phyloP scores from a whole-genome alignment of 35 echinoderm and acorn worm species.

The Anneissia japonica region DNA sequence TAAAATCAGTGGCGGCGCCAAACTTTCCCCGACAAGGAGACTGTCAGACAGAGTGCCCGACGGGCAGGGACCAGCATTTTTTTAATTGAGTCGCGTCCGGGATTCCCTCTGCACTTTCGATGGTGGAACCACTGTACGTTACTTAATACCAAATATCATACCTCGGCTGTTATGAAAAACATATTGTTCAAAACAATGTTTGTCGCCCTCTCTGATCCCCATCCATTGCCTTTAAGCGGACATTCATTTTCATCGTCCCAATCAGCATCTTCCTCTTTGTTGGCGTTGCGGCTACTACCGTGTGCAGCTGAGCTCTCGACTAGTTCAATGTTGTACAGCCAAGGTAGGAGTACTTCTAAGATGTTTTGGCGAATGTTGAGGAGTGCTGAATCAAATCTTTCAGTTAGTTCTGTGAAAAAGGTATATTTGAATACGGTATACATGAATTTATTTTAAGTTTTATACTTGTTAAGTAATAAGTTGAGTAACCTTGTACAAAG shows the following conservation, averaged over 20 bases:
- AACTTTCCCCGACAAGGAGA: too few species aligned
- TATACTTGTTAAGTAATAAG: too few species aligned
- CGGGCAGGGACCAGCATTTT: too few species aligned
- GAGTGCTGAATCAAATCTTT: conserved; percentile 91
- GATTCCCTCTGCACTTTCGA: too few species aligned
- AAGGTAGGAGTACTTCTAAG: conserved; percentile 73
- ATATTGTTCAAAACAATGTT: conserved; percentile 88
- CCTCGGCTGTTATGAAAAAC: conserved; percentile 90
- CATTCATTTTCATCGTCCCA: conserved; percentile 60
- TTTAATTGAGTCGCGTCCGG: too few species aligned
- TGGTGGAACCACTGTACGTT: too few species aligned
- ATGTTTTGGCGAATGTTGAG: conserved; percentile 57
- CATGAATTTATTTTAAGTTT: too few species aligned
- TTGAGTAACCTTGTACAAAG: too few species aligned
- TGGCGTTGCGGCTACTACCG: neutral
- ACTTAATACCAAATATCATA: too few species aligned
- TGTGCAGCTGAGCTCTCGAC: conserved; percentile 7
- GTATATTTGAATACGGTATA: too few species aligned
- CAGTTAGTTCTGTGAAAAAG: conserved; percentile 70
- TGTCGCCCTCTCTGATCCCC: conserved; percentile 83
- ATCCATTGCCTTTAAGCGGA: conserved; percentile 58
- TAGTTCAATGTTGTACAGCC: conserved; percentile 87
- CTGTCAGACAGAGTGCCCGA: too few species aligned
- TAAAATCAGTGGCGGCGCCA: too few species aligned
- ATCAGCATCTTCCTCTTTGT: conserved; percentile 36